Evolutionary conservation across 2,888 invertebrate genomes (phyloP).

Genomic region (Tenthredo notha): DNA sequence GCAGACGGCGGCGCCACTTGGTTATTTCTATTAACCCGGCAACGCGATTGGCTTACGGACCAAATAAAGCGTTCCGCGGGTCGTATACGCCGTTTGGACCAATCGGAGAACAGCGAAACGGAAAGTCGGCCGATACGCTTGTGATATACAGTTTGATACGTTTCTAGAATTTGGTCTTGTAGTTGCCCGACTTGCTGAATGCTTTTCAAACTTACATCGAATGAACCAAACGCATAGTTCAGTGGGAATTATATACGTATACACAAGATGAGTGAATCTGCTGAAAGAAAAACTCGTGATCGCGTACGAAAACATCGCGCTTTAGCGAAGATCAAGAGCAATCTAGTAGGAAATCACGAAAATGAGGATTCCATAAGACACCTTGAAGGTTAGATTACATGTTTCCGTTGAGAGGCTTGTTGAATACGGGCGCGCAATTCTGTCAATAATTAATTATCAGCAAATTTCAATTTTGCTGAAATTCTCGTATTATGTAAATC

Average conservation of each 20-base stretch:
- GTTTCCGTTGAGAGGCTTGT: not conserved
- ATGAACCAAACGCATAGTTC: too few species aligned
- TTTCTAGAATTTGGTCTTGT: too few species aligned
- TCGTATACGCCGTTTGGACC: too few species aligned
- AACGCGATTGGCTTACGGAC: not conserved
- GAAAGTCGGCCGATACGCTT: too few species aligned
- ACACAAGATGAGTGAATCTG: conserved; percentile 10
- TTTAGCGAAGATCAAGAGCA: not conserved
- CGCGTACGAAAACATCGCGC: conserved; percentile 21
- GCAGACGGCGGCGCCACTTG: not conserved
- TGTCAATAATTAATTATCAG: too few species aligned
- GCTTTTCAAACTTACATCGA: too few species aligned
- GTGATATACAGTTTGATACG: too few species aligned
- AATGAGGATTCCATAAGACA: not conserved
- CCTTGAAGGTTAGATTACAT: conserved; percentile 1
- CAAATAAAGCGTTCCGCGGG: too few species aligned
- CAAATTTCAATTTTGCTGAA: not conserved
- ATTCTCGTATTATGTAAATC: not conserved
- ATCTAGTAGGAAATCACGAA: not conserved
- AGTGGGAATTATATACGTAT: not conserved
- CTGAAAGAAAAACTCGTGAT: not conserved
- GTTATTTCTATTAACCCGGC: not conserved
- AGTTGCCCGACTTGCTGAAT: too few species aligned
- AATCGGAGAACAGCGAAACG: too few species aligned
- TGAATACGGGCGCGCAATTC: too few species aligned